phyloP scores from a whole-genome alignment of 1,140 invertebrate species.

The Lasioglossum baleicum region DNA sequence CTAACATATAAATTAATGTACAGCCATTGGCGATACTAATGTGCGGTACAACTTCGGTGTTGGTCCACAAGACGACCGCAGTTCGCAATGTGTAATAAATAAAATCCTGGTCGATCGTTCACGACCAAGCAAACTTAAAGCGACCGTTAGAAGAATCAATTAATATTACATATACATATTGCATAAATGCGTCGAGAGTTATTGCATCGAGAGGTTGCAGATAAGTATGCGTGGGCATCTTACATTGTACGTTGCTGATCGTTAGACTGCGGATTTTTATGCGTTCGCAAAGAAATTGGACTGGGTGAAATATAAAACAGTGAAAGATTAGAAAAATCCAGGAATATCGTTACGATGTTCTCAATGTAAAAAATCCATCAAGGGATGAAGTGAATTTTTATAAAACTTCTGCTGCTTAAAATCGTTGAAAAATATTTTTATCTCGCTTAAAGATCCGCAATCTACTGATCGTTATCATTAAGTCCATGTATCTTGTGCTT shows the following conservation, averaged over 20 bases:
- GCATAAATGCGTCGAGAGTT: slow-evolving; percentile 20
- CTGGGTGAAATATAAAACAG: no score
- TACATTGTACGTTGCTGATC: slow-evolving; percentile 6
- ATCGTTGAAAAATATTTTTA: no score
- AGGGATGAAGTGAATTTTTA: no score
- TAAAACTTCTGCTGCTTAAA: no score
- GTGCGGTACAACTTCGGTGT: neutral
- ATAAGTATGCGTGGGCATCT: slow-evolving; percentile 3
- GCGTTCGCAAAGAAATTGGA: no score
- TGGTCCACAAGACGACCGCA: neutral
- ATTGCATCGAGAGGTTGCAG: neutral
- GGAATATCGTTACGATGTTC: no score
- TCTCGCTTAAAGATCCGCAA: no score
- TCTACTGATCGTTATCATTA: slow-evolving; percentile 1
- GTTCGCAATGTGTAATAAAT: neutral
- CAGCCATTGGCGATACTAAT: slow-evolving; percentile 4
- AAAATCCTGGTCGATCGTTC: neutral
- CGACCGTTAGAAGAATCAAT: neutral
- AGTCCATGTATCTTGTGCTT: slow-evolving; percentile 19
- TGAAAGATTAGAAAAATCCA: no score
- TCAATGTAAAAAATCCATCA: no score
- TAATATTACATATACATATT: slow-evolving; percentile 1
- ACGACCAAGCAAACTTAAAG: neutral
- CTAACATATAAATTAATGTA: slow-evolving; percentile 31
- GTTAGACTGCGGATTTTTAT: neutral